Percentiles rank a stretch among this genome's conserved stretches.
phyloP scores from a whole-genome alignment of 2,797 vertebrate species.

The Mus minutoides region DNA sequence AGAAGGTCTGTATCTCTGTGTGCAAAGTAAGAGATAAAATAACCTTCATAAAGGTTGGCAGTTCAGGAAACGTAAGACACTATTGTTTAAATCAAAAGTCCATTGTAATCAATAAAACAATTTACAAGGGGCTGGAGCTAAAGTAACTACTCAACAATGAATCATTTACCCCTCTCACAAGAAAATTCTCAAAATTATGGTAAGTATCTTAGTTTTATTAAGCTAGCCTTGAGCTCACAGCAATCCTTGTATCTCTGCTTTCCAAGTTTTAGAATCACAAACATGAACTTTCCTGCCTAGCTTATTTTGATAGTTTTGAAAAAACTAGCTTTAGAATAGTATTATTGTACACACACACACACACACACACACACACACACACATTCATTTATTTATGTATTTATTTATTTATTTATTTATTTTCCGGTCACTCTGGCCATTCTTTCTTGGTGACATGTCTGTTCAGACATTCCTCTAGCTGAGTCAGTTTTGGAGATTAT shows the following conservation, averaged over 20 bases:
- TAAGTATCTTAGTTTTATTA: not conserved
- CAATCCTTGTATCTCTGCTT: not conserved
- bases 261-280: not conserved
- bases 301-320: not conserved
- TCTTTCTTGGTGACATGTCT: conserved; percentile 10
- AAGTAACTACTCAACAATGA: not conserved
- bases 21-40: not conserved
- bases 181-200: not conserved
- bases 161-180: not conserved
- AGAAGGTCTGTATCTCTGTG: not conserved
- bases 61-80: not conserved
- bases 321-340: not conserved
- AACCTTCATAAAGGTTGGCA: not conserved
- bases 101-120: not conserved
- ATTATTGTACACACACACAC: not conserved
- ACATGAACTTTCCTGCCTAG: not conserved
- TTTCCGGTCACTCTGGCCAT: not conserved
- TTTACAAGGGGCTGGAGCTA: not conserved
- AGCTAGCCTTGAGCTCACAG: not conserved
- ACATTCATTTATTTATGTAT: not conserved
- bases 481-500: not conserved
- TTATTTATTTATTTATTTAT: not conserved
- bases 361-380: not conserved
- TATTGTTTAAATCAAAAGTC: not conserved
- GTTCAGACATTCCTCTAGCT: not conserved